phyloP scores from a whole-genome alignment of 2,797 vertebrate species.

The Argentina silus region DNA sequence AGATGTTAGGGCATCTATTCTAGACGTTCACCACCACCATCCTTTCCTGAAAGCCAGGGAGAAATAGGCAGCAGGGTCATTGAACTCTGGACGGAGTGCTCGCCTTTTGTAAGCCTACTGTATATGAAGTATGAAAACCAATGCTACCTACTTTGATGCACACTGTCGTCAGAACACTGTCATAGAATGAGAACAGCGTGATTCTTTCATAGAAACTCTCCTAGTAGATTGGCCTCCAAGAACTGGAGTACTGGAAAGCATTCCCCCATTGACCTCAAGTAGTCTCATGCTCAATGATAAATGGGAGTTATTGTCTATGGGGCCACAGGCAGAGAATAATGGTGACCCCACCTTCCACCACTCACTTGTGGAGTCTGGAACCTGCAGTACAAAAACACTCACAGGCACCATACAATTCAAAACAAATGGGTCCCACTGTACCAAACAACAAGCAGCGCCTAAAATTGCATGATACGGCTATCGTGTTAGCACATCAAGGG shows the following conservation, averaged over 20 bases:
- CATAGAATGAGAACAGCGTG: background rate
- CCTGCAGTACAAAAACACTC: slow-evolving; percentile 26
- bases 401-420: slow-evolving; percentile 15
- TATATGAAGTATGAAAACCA: background rate
- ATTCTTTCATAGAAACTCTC: slow-evolving; percentile 6
- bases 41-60: slow-evolving; percentile 4
- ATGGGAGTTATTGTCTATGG: slow-evolving; percentile 23
- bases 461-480: slow-evolving; percentile 20
- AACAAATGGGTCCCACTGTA: slow-evolving; percentile 34
- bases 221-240: slow-evolving; percentile 20
- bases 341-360: too few species aligned
- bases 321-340: slow-evolving; percentile 20
- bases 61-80: background rate
- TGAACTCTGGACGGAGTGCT: background rate
- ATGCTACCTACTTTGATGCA: background rate
- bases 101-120: background rate
- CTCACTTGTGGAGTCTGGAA: slow-evolving; percentile 11
- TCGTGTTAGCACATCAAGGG: slow-evolving; percentile 26
- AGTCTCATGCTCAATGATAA: slow-evolving; percentile 16
- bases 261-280: slow-evolving; percentile 6
- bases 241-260: slow-evolving; percentile 19
- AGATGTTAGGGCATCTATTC: slow-evolving; percentile 76
- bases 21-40: slow-evolving; percentile 42
- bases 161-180: background rate
- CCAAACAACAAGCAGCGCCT: slow-evolving; percentile 28